Base-by-base conservation (phyloP, 1,140 invertebrate genomes). In the Rhynchophorus ferrugineus region DNA sequence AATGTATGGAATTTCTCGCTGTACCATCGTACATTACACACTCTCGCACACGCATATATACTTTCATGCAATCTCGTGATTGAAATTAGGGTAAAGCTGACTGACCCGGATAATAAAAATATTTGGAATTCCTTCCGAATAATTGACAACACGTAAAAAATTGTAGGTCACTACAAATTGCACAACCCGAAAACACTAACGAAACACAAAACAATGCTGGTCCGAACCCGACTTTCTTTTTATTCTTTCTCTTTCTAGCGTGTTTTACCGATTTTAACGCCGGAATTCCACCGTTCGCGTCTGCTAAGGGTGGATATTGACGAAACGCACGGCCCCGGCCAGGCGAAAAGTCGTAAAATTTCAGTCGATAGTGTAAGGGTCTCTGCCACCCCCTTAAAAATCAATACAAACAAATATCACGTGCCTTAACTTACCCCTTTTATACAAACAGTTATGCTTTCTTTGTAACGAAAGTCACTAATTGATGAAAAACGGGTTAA, bases 71-170 rank as follows among this genome's bases (percentile, higher is more conserved):
- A 48, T 47, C 44, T 47, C 36, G 44, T 38, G 49, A 52, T 55
- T 49, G 57, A 60, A 63, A 56, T 60, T 54, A 56, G 56, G 57
- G 55, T 59, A 63, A 65, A 53, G 39, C 56, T 20, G 22, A 48
- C 61, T n/a, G 64, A 66, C 64, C 65, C 59, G 59, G 61, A 61
- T 65, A 62, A 57, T 43, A 55, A 57, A 61, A 63, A 67, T 67
- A 60, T 61, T 65, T 65, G 36, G 49, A 67, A 67, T 67, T 62
- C 62, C 49, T 51, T 57, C 24, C 20, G 46, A 54, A 56, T 47
- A 57, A 58, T 61, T 54, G 56, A 58, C 52, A 58, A 59, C 44
- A 57, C 24, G 24, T 6, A 54, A 57, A 52, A 57, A 56, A 49
- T 59, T 49, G 42, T 55, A 57, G 51, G 57, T 56, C 59, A 49